phyloP scores from a whole-genome alignment of 53 echinoderm and acorn worm species.

The Astropecten irregularis region DNA sequence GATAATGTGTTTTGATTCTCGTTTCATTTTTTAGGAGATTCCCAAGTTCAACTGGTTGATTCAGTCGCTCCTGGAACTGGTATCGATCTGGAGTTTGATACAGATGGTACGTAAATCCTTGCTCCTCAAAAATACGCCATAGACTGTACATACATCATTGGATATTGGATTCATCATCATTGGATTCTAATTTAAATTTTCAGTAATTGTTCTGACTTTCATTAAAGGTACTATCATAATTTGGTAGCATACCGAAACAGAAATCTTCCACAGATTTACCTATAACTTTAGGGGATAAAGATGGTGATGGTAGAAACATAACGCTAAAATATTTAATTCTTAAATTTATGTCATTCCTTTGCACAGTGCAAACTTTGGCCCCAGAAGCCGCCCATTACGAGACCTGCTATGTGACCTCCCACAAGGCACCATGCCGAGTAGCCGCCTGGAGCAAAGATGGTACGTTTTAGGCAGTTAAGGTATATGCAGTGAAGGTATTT shows the following conservation, averaged over 20 bases:
- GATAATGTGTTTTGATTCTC: neutral
- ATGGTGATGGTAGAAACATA: too few relatives aligned
- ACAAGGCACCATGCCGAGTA: slow-evolving; percentile 89
- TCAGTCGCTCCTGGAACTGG: slow-evolving; percentile 90
- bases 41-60: slow-evolving; percentile 59
- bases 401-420: slow-evolving; percentile 96
- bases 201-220: too few relatives aligned
- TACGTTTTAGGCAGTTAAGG: slow-evolving; percentile 6
- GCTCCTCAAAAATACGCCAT: neutral
- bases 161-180: neutral
- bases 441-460: slow-evolving; percentile 99
- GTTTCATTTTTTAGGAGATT: slow-evolving; percentile 63
- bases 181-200: too few relatives aligned
- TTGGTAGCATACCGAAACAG: too few relatives aligned
- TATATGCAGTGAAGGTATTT: too few relatives aligned
- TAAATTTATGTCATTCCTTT: too few relatives aligned
- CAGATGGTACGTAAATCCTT: slow-evolving; percentile 77
- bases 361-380: slow-evolving; percentile 77
- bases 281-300: too few relatives aligned
- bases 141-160: neutral
- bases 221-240: too few relatives aligned
- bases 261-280: too few relatives aligned
- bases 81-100: slow-evolving; percentile 97
- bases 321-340: too few relatives aligned
- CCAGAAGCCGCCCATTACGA: slow-evolving; percentile 98